A percentile compares a stretch with the other conserved stretches of the same genome.
Evolutionary conservation across 1,140 invertebrate species (phyloP).

Genomic region (Gryon sp.): DNA sequence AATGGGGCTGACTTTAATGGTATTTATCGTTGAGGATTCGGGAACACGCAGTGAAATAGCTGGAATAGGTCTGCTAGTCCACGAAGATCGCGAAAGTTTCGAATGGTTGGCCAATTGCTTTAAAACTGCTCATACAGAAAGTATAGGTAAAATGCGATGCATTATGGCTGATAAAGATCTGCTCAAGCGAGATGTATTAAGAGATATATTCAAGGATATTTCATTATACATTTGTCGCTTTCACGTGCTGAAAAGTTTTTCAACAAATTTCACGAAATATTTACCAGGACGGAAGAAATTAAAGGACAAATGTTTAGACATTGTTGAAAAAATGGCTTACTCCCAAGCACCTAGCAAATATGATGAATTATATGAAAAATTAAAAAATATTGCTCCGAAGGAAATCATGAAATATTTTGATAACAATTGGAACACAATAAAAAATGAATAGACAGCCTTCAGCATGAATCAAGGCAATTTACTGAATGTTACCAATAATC

Average conservation of each 20-base stretch:
- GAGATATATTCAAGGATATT: not conserved
- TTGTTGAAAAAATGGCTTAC: slow-evolving; percentile 9
- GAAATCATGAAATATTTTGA: slow-evolving; percentile 11
- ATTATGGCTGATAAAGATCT: not conserved
- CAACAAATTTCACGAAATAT: not conserved
- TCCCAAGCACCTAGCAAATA: not conserved
- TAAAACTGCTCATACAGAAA: not conserved
- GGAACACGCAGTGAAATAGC: not conserved
- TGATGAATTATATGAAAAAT: slow-evolving; percentile 4
- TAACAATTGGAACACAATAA: slow-evolving; percentile 15
- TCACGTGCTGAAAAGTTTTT: slow-evolving; percentile 14
- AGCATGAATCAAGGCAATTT: slow-evolving; percentile 27
- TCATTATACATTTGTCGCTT: not conserved
- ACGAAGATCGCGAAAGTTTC: not conserved
- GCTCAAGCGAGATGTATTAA: not conserved
- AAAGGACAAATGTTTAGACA: not conserved
- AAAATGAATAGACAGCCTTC: slow-evolving; percentile 25
- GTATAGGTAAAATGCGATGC: not conserved
- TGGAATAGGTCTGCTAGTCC: not conserved
- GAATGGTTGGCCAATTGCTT: not conserved
- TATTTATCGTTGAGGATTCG: not conserved
- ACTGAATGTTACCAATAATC: slow-evolving; percentile 37
- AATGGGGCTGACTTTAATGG: not conserved
- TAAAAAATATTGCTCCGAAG: not conserved
- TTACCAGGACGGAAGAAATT: not conserved